These are phyloP conservation scores for Sakesphorus luctuosus DNA, from an alignment of 2,113 vertebrate species.

Conservation along the genomic window DNA sequence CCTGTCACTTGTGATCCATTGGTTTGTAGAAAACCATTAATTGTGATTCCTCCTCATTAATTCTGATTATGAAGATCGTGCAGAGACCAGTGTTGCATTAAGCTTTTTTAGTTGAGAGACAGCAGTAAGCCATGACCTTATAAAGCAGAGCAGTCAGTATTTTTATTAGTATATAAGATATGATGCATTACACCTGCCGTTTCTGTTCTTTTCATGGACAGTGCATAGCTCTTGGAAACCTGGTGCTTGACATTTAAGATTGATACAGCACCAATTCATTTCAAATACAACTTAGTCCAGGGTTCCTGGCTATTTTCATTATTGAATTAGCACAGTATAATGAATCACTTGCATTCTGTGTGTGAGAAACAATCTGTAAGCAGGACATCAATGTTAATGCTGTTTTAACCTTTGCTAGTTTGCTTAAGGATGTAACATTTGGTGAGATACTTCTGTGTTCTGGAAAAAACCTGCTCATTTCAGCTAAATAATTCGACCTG, in stretches of 20 bases:
- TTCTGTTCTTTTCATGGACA: not conserved
- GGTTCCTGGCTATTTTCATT: conserved; percentile 33
- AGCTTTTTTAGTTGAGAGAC: conserved; percentile 21
- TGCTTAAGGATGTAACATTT: conserved; percentile 25
- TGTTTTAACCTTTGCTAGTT: conserved; percentile 50
- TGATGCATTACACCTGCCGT: conserved; percentile 41
- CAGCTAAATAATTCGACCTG: not conserved
- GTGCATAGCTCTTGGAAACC: not conserved
- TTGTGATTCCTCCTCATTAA: conserved; percentile 55
- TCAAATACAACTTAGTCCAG: not conserved
- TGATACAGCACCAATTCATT: conserved; percentile 21
- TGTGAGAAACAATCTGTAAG: conserved; percentile 11
- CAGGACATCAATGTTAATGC: conserved; percentile 25
- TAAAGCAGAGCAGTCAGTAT: conserved; percentile 12
- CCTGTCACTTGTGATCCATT: conserved; percentile 46
- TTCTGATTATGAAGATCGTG: conserved; percentile 15
- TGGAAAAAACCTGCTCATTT: not conserved
- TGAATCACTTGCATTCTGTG: conserved; percentile 9
- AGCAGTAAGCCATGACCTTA: conserved; percentile 24
- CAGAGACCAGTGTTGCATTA: conserved; percentile 21
- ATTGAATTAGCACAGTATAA: conserved; percentile 56
- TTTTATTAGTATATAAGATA: conserved; percentile 41
- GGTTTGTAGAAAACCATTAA: conserved; percentile 44
- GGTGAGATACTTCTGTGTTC: not conserved
- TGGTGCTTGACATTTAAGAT: conserved; percentile 24